These are phyloP conservation scores for Cryptotis parvus DNA, from an alignment of 2,113 vertebrate species.

Conservation along the genomic window DNA sequence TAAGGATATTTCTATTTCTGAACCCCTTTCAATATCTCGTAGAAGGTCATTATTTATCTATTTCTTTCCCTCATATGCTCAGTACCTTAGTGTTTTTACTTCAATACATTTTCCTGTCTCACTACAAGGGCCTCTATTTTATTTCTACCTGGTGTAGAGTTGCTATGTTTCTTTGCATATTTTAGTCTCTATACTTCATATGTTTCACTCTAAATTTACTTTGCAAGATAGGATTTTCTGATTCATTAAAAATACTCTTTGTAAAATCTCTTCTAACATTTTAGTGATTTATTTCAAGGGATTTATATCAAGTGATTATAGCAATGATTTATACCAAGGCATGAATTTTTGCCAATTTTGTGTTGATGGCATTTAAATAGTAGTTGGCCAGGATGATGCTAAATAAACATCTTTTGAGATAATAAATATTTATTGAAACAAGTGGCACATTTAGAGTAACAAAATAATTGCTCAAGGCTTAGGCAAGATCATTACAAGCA, in stretches of 20 bases:
- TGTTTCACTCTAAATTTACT: not conserved
- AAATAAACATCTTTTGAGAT: not conserved
- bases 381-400: not conserved
- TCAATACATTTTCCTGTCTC: not conserved
- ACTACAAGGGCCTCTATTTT: not conserved
- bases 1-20: too few species aligned
- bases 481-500: not conserved
- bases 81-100: not conserved
- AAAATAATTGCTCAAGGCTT: not conserved
- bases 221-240: not conserved
- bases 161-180: not conserved
- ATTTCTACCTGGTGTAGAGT: not conserved
- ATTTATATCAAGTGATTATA: too few species aligned
- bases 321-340: not conserved
- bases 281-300: not conserved
- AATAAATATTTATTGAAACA: not conserved
- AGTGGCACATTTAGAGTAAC: not conserved
- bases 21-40: too few species aligned
- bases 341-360: conserved; percentile 24
- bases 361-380: not conserved
- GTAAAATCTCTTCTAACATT: not conserved
- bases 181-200: not conserved
- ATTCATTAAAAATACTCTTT: conserved; percentile 41
- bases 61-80: too few species aligned
- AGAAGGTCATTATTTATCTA: too few species aligned